Conservation (phyloP, 2,113 vertebrate species). For the Sinocyclocheilus rhinocerous region DNA sequence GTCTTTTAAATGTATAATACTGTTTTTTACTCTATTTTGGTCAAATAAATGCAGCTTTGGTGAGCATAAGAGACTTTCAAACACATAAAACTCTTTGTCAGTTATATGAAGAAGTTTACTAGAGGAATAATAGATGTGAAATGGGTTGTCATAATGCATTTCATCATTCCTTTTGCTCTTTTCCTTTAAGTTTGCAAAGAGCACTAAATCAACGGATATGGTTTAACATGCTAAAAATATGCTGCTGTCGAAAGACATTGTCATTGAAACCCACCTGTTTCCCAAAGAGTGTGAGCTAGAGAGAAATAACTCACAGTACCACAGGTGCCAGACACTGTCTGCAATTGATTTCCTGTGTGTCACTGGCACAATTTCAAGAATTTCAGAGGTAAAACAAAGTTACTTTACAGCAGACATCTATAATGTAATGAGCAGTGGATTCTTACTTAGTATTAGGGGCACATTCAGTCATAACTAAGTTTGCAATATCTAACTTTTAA, state of each 20-base stretch:
- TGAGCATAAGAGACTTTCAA: background rate
- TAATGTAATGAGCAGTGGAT: slow-evolving; percentile 28
- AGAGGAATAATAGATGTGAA: background rate
- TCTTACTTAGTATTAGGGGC: background rate
- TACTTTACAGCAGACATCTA: background rate
- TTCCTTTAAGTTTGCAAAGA: slow-evolving; percentile 6
- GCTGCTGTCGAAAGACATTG: slow-evolving; percentile 24
- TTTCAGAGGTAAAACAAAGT: slow-evolving; percentile 12
- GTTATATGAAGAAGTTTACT: background rate
- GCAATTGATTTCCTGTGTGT: slow-evolving; percentile 36
- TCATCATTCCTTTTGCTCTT: background rate
- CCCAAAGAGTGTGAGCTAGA: background rate
- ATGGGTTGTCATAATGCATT: background rate
- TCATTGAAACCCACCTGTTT: slow-evolving; percentile 43
- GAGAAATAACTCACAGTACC: slow-evolving; percentile 1
- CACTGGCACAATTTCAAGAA: slow-evolving; percentile 18
- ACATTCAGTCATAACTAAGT: slow-evolving; percentile 2
- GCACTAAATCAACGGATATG: slow-evolving; percentile 33
- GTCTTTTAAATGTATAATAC: background rate
- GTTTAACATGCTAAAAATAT: slow-evolving; percentile 39
- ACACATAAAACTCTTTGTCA: background rate
- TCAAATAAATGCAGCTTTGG: background rate
- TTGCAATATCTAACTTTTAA: background rate
- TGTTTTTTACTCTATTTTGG: background rate
- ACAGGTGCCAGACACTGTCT: slow-evolving; percentile 47